Evolutionary conservation across 2,888 invertebrate genomes (phyloP).

Genomic region (Andrena flavipes): DNA sequence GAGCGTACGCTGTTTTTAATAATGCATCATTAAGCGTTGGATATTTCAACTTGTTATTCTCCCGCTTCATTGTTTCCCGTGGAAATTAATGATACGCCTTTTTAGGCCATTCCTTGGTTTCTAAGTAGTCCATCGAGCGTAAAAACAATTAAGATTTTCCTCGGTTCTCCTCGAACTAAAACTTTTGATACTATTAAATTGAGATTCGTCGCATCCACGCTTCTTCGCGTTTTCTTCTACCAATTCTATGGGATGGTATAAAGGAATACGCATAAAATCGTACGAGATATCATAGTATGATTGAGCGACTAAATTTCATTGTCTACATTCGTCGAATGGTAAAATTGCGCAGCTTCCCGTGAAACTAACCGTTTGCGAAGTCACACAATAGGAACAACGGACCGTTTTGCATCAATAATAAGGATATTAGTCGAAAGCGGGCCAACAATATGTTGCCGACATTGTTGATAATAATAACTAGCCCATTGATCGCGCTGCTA

Average conservation of each 20-base stretch:
- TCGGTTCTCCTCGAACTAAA: background rate
- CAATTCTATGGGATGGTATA: no score
- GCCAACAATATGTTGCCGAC: constrained; percentile 19
- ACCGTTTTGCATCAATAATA: constrained; percentile 23
- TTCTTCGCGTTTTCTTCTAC: no score
- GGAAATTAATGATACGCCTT: constrained; percentile 10
- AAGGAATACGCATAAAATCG: no score
- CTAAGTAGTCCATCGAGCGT: background rate
- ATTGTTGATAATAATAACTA: constrained; percentile 51
- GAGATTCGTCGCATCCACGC: no score
- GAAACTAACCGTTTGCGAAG: background rate
- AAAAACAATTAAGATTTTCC: background rate
- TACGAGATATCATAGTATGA: no score
- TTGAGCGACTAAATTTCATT: no score
- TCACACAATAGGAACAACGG: constrained; percentile 16
- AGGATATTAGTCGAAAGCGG: constrained; percentile 26
- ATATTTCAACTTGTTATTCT: constrained; percentile 16
- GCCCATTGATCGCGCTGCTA: constrained; percentile 14
- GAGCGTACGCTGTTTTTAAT: constrained; percentile 19
- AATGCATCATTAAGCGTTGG: constrained; percentile 7
- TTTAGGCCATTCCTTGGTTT: background rate
- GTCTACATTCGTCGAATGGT: background rate
- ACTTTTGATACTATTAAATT: no score
- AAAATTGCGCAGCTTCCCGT: background rate
- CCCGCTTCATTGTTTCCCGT: background rate